Evolutionary conservation across 2,113 vertebrate species (phyloP).

Genomic region (Diphyllodes magnificus): DNA sequence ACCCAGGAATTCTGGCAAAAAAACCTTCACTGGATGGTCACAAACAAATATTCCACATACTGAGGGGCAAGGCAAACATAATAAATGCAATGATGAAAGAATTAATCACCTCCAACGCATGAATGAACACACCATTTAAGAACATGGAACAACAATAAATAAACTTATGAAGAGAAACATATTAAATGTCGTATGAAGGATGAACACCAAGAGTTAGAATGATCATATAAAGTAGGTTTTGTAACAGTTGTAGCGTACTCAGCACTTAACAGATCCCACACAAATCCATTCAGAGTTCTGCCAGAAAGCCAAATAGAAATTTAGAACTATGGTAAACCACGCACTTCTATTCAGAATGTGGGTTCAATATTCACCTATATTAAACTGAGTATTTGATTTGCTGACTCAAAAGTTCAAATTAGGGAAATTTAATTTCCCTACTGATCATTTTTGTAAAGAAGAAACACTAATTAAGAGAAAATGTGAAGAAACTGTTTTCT

Average conservation of each 20-base stretch:
- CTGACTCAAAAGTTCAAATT: not conserved
- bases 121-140: not conserved
- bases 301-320: not conserved
- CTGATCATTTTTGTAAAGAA: not conserved
- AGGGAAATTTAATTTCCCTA: not conserved
- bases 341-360: not conserved
- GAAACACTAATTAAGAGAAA: not conserved
- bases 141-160: not conserved
- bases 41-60: not conserved
- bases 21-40: not conserved
- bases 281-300: not conserved
- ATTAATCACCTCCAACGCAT: not conserved
- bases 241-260: not conserved
- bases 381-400: not conserved
- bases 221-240: not conserved
- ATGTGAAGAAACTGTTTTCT: not conserved
- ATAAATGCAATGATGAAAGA: conserved; percentile 3
- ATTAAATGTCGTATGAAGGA: not conserved
- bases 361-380: not conserved
- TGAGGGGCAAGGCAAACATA: not conserved
- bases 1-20: not conserved
- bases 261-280: not conserved
- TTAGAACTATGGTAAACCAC: not conserved
- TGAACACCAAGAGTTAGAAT: not conserved
- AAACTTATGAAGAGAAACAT: not conserved